phyloP scores from a whole-genome alignment of 2,888 invertebrate species.

The Volucella zonaria region DNA sequence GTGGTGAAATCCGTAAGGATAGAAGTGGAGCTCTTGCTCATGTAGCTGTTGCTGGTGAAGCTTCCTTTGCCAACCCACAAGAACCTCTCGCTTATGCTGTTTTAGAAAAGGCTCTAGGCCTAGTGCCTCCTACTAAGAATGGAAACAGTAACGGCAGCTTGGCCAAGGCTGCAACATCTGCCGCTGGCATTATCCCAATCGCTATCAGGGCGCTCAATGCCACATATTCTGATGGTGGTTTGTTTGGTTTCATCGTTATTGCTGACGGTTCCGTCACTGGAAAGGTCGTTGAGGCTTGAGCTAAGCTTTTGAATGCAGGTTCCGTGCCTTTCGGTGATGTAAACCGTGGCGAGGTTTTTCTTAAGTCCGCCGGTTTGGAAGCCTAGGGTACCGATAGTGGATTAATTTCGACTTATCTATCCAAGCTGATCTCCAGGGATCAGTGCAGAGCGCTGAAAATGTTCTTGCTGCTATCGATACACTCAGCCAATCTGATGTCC shows the following conservation, averaged over 20 bases:
- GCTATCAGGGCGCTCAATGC: constrained; percentile 87
- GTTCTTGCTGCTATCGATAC: constrained; percentile 87
- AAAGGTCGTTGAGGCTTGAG: constrained; percentile 86
- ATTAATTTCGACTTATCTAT: constrained; percentile 86
- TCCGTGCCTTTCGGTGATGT: constrained; percentile 87
- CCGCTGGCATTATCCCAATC: constrained; percentile 83
- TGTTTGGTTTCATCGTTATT: constrained; percentile 91
- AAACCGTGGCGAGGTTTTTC: constrained; percentile 88
- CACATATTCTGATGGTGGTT: constrained; percentile 93
- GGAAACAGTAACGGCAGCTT: constrained; percentile 87
- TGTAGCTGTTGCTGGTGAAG: constrained; percentile 90
- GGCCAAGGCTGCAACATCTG: constrained; percentile 84
- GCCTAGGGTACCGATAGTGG: constrained; percentile 86
- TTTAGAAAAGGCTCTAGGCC: constrained; percentile 88
- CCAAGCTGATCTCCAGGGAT: constrained; percentile 87
- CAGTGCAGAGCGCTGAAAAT: constrained; percentile 84
- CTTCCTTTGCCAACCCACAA: constrained; percentile 86
- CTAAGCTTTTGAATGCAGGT: constrained; percentile 85
- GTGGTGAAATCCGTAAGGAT: constrained; percentile 88
- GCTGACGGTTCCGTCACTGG: constrained; percentile 87
- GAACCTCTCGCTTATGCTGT: constrained; percentile 85
- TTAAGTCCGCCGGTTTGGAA: constrained; percentile 88
- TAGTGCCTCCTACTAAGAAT: constrained; percentile 89
- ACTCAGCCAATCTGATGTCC: constrained; percentile 87
- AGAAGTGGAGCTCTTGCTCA: constrained; percentile 87